phyloP scores from a whole-genome alignment of 2,797 vertebrate genomes.

The Australoheros facetus region DNA sequence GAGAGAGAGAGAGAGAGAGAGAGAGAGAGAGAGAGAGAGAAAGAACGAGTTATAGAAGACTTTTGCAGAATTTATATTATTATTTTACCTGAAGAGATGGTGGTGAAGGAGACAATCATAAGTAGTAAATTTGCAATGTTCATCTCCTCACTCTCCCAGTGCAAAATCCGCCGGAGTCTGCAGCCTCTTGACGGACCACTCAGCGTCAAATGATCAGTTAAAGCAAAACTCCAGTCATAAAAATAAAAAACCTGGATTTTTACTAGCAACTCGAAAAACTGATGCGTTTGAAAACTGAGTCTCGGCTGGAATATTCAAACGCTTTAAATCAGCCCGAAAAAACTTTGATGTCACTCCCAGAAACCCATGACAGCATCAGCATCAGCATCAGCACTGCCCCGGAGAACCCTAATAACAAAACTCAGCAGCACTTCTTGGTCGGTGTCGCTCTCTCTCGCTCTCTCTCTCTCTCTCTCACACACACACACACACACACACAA shows the following conservation, averaged over 20 bases:
- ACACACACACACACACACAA: conserved; percentile 12
- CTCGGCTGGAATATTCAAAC: conserved; percentile 54
- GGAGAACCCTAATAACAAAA: conserved; percentile 56
- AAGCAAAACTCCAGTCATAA: conserved; percentile 12
- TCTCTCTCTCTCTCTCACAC: neutral
- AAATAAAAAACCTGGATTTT: neutral
- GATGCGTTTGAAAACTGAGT: neutral
- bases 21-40: neutral
- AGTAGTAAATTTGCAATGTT: conserved; percentile 71
- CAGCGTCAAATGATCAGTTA: conserved; percentile 1
- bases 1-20: neutral
- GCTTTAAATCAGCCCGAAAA: conserved; percentile 42
- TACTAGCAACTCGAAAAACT: neutral
- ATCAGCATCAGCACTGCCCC: conserved; percentile 39
- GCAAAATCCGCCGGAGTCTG: conserved; percentile 30
- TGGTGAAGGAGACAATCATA: conserved; percentile 55
- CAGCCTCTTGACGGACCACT: conserved; percentile 29
- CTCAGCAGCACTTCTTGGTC: conserved; percentile 63
- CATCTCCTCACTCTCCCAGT: conserved; percentile 65
- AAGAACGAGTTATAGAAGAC: neutral
- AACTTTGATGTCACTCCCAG: conserved; percentile 69
- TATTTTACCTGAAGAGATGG: conserved; percentile 68
- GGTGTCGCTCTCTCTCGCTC: too few relatives aligned
- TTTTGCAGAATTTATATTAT: neutral
- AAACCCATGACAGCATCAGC: conserved; percentile 40